A percentile compares a stretch with the other conserved stretches of the same genome.
Conservation (phyloP, 2,888 invertebrate species). For the Eristalis arbustorum region DNA sequence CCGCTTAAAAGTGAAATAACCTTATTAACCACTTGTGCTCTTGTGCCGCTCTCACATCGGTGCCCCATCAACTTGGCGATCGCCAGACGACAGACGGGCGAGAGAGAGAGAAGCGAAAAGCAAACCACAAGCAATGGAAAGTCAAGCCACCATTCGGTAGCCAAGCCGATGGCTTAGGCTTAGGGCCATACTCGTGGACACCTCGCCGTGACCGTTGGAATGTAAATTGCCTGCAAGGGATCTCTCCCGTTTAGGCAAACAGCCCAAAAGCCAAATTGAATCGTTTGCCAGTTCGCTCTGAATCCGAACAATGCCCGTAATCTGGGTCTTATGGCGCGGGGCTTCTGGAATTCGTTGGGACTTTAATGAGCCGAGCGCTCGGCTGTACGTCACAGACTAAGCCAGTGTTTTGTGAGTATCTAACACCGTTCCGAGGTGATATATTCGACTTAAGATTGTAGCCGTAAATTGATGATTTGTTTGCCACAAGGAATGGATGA, state of each 20-base stretch:
- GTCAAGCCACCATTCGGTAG: constrained; percentile 42
- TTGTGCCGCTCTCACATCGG: not conserved
- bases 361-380: not conserved
- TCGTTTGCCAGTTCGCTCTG: constrained; percentile 35
- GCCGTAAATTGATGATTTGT: constrained; percentile 52
- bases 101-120: not conserved
- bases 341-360: constrained; percentile 53
- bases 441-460: constrained; percentile 32
- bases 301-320: constrained; percentile 53
- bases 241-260: constrained; percentile 30
- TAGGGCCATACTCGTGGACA: constrained; percentile 54
- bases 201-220: constrained; percentile 38
- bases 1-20: constrained; percentile 61
- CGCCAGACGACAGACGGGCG: not conserved
- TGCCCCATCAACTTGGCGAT: constrained; percentile 3
- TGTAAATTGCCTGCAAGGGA: constrained; percentile 28
- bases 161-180: constrained; percentile 52
- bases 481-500: constrained; percentile 50
- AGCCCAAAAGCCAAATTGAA: constrained; percentile 57
- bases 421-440: constrained; percentile 16
- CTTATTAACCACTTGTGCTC: constrained; percentile 42
- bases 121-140: not conserved
- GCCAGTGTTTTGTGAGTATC: constrained; percentile 13
- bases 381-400: not conserved
- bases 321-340: constrained; percentile 35